Evolutionary conservation across 1,140 invertebrate species (phyloP), one percentile per base, ranked within the genome.

Genomic region (Ectropis grisescens): DNA sequence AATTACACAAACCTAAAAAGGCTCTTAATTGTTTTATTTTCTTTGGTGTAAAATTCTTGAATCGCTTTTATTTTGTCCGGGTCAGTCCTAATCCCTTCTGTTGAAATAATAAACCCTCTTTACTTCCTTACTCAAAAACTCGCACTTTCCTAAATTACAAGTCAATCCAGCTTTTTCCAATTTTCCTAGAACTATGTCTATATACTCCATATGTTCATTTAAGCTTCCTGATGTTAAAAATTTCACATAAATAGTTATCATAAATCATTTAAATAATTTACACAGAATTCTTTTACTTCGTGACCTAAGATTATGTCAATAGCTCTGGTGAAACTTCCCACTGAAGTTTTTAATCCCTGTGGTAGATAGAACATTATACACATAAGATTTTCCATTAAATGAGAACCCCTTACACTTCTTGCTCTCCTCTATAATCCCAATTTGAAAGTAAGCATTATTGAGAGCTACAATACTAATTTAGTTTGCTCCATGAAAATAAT

Each of bases 1-100:
- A 75, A 34, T 57, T 58, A 28, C 62, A 58, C 0, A 76, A 16
- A 1, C 72, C 65, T 12, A 78, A 31, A 47, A 74, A 72, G n/a
- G 36, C 34, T 34, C 61, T 54, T 6, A 76, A 33, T 27, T 74
- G 49, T 36, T 60, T 50, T n/a, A 45, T 28, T 28, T 49, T 62
- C 13, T 49, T 49, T 10, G 71, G 68, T 8, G 36, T 11, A 47
- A 30, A 66, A 64, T 0, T 64, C 31, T 10, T 31, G 12, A 11
- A 72, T 67, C 1, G 47, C 39, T 19, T 45, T 11, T 6, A 74
- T 13, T 14, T 66, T 67, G 2, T 57, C 43, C 2, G 61, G 58
- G 22, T 74, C 49, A 1, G 51, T 62, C 11, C 15, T 9, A 9
- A 75, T 44, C n/a, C 69, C 74, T 1, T 37, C 11, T 0, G 54